Evolutionary conservation across 2,797 vertebrate genomes (phyloP), one percentile per base, ranked within the genome.

Genomic region (Varecia variegata): DNA sequence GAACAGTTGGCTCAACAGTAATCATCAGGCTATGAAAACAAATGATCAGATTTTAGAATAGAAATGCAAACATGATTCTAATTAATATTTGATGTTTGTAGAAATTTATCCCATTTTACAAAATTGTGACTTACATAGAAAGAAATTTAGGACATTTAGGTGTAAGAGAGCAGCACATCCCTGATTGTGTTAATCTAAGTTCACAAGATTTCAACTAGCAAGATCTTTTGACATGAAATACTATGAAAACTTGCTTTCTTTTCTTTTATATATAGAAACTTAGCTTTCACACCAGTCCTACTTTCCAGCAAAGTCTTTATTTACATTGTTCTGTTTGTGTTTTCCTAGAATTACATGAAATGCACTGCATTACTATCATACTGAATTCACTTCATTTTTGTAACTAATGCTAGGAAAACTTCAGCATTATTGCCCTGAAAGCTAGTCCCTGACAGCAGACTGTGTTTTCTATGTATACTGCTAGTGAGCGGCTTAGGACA

Each of bases 201-300:
- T 76, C 62, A 74, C 14, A 89, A 92, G 62, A 67, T 83, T 92
- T 79, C 70, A 93, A 38, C n/a, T 43, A 71, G 32, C 47, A 82
- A 89, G 70, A 71, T n/a, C 32, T 52, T 68, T 88, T 79, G 50
- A 95, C 18, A 71, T 77, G 27, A 93, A 87, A 80, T 0, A 20
- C 4, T 79, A 68, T 60, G 73, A 73, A 95, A 90, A 60, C 45
- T 58, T 58, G 23, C 52, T 82, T 95, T 93, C 38, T 87, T 47
- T 95, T 81, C n/a, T 94, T 84, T 85, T 70, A 40, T 65, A 1
- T 67, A 20, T 77, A 94, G 79, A 88, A 94, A 92, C 43, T 70
- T n/a, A 70, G n/a, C 73, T 68, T 91, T 95, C 32, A 25, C 5
- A n/a, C 12, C 30, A 38, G 18, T 21, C 73, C n/a, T 68, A 8